Base-by-base conservation (phyloP, 2,113 vertebrate genomes). In the Lasiurus borealis region DNA sequence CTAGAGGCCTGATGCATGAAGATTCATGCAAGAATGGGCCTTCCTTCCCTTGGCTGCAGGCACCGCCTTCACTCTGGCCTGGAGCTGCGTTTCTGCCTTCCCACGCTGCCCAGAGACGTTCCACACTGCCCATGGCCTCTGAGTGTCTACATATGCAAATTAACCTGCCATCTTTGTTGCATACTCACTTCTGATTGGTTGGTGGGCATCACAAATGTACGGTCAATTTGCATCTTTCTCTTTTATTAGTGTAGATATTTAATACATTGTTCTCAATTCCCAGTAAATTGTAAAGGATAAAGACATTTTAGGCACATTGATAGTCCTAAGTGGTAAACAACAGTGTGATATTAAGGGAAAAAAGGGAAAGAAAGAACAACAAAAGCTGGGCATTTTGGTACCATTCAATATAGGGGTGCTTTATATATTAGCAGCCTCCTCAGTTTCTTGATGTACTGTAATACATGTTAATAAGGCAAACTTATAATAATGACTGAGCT, bases 381-480 rank as follows among this genome's bases (percentile, higher is more conserved):
- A 82, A 73, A 88, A 76, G 1, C 50, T 81, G 10, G 50, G 10
- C 23, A 75, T 78, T 72, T 84, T 54, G 59, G 44, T 80, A 52
- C 40, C 48, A 48, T 88, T 96, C 48, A 83, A 2, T 89, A 36
- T 72, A 85, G 15, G 29, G 6, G 13, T 5, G 18, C 18, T 90
- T 5, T 92, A 25, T 52, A 68, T 75, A 75, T 83, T 66, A 89
- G 75, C 31, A 48, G 36, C 44, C 16, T 94, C 44, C 25, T 94
- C 34, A 85, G 4, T 64, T 85, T 78, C 48, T 93, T 50, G 78
- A 62, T 88, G 10, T 93, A 52, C 44, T 92, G 2, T 92, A 88
- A 50, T 8, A 36, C 31, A n/a, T 88, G 82, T 91, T 82, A 87
- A 72, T 86, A 92, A 83, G 21, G 48, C 54, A 84, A 86, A 89